phyloP scores from a whole-genome alignment of 2,888 invertebrate genomes.

The Agelastica alni region DNA sequence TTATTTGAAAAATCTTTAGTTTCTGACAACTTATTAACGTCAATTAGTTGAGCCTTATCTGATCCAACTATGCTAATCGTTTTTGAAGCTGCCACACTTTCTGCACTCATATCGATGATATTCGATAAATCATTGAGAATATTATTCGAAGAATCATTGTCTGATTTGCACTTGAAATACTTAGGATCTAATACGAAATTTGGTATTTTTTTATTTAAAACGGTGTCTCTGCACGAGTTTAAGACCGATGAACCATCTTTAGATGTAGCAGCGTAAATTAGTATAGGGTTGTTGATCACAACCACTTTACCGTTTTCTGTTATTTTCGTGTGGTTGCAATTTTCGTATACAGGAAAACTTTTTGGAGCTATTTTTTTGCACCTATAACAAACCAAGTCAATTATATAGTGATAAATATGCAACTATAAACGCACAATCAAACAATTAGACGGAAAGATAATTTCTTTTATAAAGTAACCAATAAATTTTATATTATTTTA shows the following conservation, averaged over 20 bases:
- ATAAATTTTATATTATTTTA: neutral
- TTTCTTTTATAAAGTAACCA: neutral
- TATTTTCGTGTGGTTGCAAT: slow-evolving; percentile 21
- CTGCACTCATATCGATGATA: no score
- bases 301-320: slow-evolving; percentile 27
- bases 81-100: slow-evolving; percentile 26
- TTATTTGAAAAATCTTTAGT: slow-evolving; percentile 4
- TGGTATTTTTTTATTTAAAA: slow-evolving; percentile 14
- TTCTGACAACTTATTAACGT: slow-evolving; percentile 36
- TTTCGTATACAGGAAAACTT: slow-evolving; percentile 19
- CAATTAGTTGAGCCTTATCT: slow-evolving; percentile 37
- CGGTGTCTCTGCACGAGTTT: slow-evolving; percentile 12
- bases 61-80: slow-evolving; percentile 17
- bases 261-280: slow-evolving; percentile 12
- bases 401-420: slow-evolving; percentile 17
- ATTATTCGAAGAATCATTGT: no score
- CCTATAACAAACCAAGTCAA: slow-evolving; percentile 28
- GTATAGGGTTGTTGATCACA: slow-evolving; percentile 21
- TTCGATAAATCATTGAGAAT: no score
- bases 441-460: neutral
- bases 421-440: no score
- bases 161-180: no score
- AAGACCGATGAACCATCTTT: slow-evolving; percentile 24
- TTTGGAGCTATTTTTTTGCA: slow-evolving; percentile 24
- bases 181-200: slow-evolving; percentile 22